Evolutionary conservation across 2,797 vertebrate species (phyloP), one percentile per base, ranked within the genome.

Genomic region (Erithacus rubecula): DNA sequence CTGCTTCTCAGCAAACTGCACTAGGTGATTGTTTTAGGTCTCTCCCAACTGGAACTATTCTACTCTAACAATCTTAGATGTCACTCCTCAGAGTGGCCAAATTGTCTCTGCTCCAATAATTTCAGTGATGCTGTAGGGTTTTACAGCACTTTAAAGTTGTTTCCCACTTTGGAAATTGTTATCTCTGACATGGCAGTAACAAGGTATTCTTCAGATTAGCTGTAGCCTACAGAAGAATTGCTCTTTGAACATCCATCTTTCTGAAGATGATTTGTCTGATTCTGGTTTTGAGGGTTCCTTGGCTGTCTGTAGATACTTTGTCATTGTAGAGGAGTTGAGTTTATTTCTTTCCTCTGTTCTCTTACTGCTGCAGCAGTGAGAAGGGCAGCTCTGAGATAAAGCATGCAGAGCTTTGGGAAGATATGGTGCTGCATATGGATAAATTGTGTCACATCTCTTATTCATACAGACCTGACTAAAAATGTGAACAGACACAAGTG

Each of bases 391-490:
- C 63, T 43, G 52, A 41, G 65, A 53, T 92, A 24, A 65, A 76
- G 80, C 69, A 10, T 7, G 2, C 47, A 36, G 76, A 44, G 65
- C 37, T 17, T 46, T 68, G 69, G 56, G 82, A 67, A 89, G 72
- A 77, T 63, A 74, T 11, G 68, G 49, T 88, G 30, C 79, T 88
- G 72, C 89, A 49, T 80, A 51, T 76, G 83, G 85, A 95, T 74
- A 87, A 91, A 69, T 87, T 89, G 85, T 89, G 81, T 77, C 93
- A 78, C 76, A 77, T 92, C 87, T 94, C 94, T 89, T 92, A 94
- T 82, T 95, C 81, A 76, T 90, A 19, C 23, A 39, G 63, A 69
- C 64, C 83, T 80, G 63, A 15, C 69, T 77, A 88, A 89, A 47
- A 87, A 85, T 22, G 58, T 75, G 87, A 94, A 84, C 46, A 93